Evolutionary conservation across 35 echinoderm and acorn worm species (phyloP), one percentile per base, ranked within the genome.

Genomic region (Anneissia japonica): DNA sequence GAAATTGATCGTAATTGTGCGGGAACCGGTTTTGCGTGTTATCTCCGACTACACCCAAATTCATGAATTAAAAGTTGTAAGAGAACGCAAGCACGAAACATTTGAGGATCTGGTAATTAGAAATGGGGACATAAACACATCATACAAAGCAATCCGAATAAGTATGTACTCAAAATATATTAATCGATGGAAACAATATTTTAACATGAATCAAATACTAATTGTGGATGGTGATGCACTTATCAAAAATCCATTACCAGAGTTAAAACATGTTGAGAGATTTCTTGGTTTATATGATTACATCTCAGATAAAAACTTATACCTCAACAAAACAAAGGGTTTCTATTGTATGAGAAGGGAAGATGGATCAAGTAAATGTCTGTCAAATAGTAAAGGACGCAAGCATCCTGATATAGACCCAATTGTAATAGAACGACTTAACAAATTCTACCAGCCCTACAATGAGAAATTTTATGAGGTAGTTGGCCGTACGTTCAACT

Each of bases 31-130:
- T 13, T 85, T 81, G 14, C 80, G 96, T 26, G 88, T 89, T 0
- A 87, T 99, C 33, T 99, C 96, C 21, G 96, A 99, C 72, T 99
- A 94, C 55, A 87, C 92, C 7, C 96, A 99, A 56, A 89, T 94
- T 21, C 81, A 46, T 10, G 45, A 76, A 23, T 85, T 90, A 17
- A 94, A 81, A 39, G 51, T 41, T 7, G 80, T 75, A 17, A 35
- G 37, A n/a, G 84, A 83, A 3, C 81, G 82, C 23, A 56, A 72
- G 7, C 76, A 81, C 35, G 76, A 86, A 34, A 35, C 77, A n/a
- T 85, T 81, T 34, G 93, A 94, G 77, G 96, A 99, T 56, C 33
- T 91, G 5, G 77, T 86, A 17, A 34, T 76, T 3, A 64, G 43
- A 0, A 74, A 89, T 23, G 87, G 90, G 2, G 82, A 93, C 43